These are phyloP conservation scores for Toxotes jaculatrix DNA, from an alignment of 2,113 vertebrate species.

Conservation along the genomic window DNA sequence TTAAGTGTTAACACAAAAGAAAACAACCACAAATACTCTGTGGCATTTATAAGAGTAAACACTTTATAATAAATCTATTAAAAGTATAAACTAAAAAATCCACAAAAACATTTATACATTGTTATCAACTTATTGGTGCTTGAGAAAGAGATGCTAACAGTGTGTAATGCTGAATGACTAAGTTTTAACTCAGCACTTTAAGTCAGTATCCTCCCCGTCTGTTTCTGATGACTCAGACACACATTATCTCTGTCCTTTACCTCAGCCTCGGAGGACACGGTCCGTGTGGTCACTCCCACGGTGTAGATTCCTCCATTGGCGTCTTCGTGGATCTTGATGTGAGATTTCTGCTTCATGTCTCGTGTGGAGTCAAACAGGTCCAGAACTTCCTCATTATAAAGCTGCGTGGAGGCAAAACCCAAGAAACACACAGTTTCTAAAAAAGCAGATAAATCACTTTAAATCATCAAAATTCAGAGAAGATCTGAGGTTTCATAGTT, in stretches of 20 bases:
- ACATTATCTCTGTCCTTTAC: slow-evolving; percentile 31
- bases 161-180: background rate
- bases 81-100: no score
- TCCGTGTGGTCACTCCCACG: slow-evolving; percentile 94
- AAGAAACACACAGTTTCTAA: background rate
- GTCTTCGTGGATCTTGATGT: slow-evolving; percentile 97
- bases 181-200: background rate
- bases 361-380: slow-evolving; percentile 95
- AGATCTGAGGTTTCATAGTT: background rate
- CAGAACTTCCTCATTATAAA: slow-evolving; percentile 86
- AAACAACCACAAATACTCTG: background rate
- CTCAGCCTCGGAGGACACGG: slow-evolving; percentile 92
- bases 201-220: background rate
- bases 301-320: slow-evolving; percentile 95
- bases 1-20: background rate
- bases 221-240: background rate
- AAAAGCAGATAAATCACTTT: background rate
- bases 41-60: background rate
- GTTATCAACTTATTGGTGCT: background rate
- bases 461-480: background rate
- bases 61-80: slow-evolving; percentile 3
- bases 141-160: background rate
- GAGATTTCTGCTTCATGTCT: slow-evolving; percentile 95
- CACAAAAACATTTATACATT: background rate
- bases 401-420: slow-evolving; percentile 51